Conservation (phyloP, 2,797 vertebrate genomes). For the Microcaecilia unicolor region DNA sequence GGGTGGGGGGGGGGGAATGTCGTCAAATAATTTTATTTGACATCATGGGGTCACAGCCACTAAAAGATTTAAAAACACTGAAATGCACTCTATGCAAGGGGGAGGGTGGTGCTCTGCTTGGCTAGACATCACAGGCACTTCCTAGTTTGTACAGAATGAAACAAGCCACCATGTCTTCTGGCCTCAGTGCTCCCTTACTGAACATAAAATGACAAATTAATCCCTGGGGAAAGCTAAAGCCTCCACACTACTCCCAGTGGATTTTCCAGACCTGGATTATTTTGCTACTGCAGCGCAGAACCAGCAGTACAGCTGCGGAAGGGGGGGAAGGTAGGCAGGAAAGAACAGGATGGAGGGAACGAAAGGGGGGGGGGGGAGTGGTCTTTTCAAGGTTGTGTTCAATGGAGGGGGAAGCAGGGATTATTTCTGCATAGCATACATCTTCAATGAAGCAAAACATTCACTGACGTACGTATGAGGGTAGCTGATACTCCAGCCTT, state of each 20-base stretch:
- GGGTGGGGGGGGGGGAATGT: background rate
- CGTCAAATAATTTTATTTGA: too few species aligned
- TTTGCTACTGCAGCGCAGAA: background rate
- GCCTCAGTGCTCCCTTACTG: background rate
- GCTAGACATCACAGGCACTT: constrained; percentile 3
- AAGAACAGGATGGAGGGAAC: too few species aligned
- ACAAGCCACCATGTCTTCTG: background rate
- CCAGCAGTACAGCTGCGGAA: background rate
- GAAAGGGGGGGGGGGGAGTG: background rate
- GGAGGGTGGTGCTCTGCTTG: background rate
- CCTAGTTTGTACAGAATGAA: background rate
- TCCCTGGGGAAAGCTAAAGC: accelerated
- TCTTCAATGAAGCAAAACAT: too few species aligned
- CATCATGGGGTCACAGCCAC: too few species aligned
- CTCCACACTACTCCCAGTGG: background rate
- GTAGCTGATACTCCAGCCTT: too few species aligned
- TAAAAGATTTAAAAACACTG: too few species aligned
- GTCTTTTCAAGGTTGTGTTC: constrained; percentile 12
- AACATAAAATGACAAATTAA: accelerated
- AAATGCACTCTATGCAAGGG: background rate
- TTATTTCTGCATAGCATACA: too few species aligned
- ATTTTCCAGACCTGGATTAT: background rate
- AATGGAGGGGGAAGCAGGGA: background rate
- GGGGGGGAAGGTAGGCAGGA: background rate
- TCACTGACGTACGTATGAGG: too few species aligned